phyloP scores from a whole-genome alignment of 2,888 invertebrate species.

The Phymatocera aterrima region DNA sequence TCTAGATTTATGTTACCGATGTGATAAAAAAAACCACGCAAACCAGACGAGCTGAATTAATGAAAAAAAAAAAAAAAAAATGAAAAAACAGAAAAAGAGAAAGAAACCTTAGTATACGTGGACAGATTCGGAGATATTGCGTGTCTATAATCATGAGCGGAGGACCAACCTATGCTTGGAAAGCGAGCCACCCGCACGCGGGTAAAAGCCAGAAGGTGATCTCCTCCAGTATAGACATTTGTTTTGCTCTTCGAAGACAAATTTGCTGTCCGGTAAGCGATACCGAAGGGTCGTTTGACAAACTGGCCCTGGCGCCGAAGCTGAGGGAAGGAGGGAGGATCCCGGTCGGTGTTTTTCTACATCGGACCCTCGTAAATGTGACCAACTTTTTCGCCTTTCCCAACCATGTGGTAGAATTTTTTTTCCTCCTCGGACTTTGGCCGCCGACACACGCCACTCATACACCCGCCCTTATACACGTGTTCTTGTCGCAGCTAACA shows the following conservation, averaged over 20 bases:
- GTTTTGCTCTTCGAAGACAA: conserved; percentile 73
- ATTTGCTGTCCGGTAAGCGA: conserved; percentile 73
- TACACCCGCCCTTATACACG: conserved; percentile 11
- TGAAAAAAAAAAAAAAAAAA: no score
- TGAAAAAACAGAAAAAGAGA: no score
- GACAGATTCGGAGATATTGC: background rate
- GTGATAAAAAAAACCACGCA: no score
- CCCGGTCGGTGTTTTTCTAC: conserved; percentile 47
- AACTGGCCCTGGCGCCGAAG: conserved; percentile 59
- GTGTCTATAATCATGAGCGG: background rate
- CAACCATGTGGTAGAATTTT: conserved; percentile 15
- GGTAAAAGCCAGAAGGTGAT: background rate
- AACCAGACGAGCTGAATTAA: no score
- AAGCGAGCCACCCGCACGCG: conserved; percentile 11
- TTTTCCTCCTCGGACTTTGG: conserved; percentile 13
- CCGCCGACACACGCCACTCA: conserved; percentile 30
- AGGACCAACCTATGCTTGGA: background rate
- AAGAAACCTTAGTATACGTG: no score
- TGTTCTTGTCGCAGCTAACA: conserved; percentile 42
- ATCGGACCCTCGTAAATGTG: conserved; percentile 52
- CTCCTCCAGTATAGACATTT: conserved; percentile 61
- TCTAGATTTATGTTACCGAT: no score
- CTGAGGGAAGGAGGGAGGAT: conserved; percentile 18
- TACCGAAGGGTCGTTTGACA: conserved; percentile 71
- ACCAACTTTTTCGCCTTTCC: conserved; percentile 51